Conservation (phyloP, 2,888 invertebrate genomes). For the Protonemura montana region DNA sequence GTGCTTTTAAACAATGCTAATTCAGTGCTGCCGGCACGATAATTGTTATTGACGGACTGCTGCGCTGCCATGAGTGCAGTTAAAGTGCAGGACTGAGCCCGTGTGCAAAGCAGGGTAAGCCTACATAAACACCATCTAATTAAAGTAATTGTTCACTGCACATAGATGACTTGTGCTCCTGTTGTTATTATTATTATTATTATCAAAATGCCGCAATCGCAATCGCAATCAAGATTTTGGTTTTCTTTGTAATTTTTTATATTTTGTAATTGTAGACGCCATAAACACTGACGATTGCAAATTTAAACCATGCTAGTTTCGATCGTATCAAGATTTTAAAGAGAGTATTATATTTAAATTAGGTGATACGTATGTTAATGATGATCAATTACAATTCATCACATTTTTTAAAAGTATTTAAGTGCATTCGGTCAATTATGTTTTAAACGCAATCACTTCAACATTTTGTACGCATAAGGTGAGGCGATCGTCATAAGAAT, state of each 20-base stretch:
- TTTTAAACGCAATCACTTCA: neutral
- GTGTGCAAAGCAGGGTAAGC: too few species aligned
- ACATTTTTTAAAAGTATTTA: neutral
- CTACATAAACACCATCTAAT: neutral
- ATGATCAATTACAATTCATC: neutral
- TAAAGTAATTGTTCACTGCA: neutral
- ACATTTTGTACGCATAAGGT: neutral
- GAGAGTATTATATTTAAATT: neutral
- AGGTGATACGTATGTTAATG: neutral
- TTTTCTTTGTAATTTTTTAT: neutral
- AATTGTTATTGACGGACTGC: neutral
- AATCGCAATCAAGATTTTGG: neutral
- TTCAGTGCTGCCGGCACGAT: neutral
- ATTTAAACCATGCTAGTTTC: neutral
- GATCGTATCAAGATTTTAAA: neutral
- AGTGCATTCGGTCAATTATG: neutral
- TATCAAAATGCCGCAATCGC: neutral
- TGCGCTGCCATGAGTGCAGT: neutral
- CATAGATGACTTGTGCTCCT: neutral
- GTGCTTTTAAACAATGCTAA: neutral
- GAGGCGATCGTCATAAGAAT: neutral
- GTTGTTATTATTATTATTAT: constrained; percentile 4
- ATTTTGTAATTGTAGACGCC: neutral
- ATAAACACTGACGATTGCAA: neutral
- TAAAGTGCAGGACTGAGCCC: too few species aligned